Conservation (phyloP, 1,140 invertebrate species). For the Diploscapter pachys region DNA sequence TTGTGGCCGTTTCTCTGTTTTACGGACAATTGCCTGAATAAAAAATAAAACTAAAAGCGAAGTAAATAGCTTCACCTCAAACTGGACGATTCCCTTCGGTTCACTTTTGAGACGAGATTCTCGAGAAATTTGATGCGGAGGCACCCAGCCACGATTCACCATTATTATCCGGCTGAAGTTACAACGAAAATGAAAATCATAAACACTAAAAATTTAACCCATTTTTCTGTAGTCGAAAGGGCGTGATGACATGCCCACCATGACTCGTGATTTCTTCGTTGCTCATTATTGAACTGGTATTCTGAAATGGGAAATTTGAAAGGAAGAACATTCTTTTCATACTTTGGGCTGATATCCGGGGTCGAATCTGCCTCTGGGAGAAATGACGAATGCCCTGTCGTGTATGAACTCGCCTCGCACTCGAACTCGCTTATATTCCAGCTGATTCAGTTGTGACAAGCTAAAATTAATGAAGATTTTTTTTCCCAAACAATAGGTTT, state of each 20-base stretch:
- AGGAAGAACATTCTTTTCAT: too few relatives aligned
- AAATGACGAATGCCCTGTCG: constrained; percentile 71
- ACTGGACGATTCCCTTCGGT: constrained; percentile 60
- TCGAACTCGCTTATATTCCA: constrained; percentile 77
- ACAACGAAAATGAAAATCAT: too few relatives aligned
- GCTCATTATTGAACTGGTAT: constrained; percentile 41
- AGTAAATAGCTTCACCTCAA: constrained; percentile 16
- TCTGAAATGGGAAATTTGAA: too few relatives aligned
- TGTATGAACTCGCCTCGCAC: constrained; percentile 69
- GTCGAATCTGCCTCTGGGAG: constrained; percentile 74
- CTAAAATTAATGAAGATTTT: constrained; percentile 14
- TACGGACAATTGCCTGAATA: constrained; percentile 39
- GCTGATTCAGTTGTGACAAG: constrained; percentile 62
- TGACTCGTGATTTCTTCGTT: constrained; percentile 35
- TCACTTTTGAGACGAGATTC: constrained; percentile 63
- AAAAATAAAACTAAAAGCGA: too few relatives aligned
- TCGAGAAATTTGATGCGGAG: constrained; percentile 67
- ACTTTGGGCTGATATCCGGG: constrained; percentile 59
- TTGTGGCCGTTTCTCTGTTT: constrained; percentile 64
- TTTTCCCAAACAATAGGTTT: not conserved
- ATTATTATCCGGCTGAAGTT: constrained; percentile 72
- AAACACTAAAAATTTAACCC: constrained; percentile 41
- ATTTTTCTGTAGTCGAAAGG: constrained; percentile 56
- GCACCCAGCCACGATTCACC: constrained; percentile 87
- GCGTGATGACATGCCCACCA: constrained; percentile 61